Evolutionary conservation across 1,140 invertebrate genomes (phyloP).

Genomic region (Druon quercuslanigerum): DNA sequence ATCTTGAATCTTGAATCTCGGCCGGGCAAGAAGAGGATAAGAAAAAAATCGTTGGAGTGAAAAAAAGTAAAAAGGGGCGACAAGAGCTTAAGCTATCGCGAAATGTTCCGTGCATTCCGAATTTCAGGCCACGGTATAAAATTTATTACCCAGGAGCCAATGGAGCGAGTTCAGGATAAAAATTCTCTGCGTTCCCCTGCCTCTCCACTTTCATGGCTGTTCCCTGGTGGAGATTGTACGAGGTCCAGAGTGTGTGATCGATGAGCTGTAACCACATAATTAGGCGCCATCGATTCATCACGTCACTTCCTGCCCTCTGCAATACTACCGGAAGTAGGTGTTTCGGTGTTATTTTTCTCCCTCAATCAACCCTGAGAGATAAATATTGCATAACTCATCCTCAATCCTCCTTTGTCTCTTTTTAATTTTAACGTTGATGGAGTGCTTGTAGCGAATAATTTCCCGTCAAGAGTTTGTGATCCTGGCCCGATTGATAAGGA

Average conservation of each 20-base stretch:
- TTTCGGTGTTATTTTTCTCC: not conserved
- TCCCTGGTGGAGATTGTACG: slow-evolving; percentile 32
- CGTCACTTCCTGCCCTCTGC: slow-evolving; percentile 33
- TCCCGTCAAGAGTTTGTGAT: not conserved
- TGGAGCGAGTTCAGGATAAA: slow-evolving; percentile 3
- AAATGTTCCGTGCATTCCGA: not conserved
- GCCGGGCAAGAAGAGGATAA: no score
- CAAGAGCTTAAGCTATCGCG: not conserved
- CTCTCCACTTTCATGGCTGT: not conserved
- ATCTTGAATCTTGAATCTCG: no score
- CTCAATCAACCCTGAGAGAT: not conserved
- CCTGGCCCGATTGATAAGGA: no score
- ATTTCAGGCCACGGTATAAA: not conserved
- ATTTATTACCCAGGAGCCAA: not conserved
- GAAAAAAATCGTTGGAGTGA: no score
- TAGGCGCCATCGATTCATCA: slow-evolving; percentile 39
- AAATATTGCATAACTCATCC: not conserved
- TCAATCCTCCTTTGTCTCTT: not conserved
- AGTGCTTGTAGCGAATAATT: not conserved
- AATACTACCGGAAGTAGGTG: slow-evolving; percentile 7
- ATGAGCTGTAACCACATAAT: slow-evolving; percentile 34
- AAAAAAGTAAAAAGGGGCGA: no score
- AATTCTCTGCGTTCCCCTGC: not conserved
- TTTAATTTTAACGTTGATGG: not conserved
- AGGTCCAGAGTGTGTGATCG: slow-evolving; percentile 30